Base-by-base conservation (phyloP, 2,888 invertebrate genomes). In the Athrips mouffetella region DNA sequence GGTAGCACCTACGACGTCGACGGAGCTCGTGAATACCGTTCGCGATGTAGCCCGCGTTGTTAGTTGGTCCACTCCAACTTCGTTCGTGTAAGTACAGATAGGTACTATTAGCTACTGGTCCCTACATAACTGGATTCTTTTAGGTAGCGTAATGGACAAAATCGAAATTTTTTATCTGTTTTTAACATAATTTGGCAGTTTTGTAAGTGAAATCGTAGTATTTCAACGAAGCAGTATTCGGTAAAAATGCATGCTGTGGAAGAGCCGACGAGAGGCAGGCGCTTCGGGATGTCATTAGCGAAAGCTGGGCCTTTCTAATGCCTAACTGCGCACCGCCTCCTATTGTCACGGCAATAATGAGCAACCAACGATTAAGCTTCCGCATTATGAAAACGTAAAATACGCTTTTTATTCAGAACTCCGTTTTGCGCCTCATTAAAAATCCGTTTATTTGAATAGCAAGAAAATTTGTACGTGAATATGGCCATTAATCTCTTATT, bases 231-330 rank as follows among this genome's bases (percentile, higher is more conserved):
- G 79, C 78, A 73, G 73, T 79, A 76, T 83, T 81, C 73, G 74
- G 78, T 77, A 76, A 79, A 82, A 77, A 69, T 75, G 71, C 67
- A 64, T 66, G 61, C 65, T 59, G 72, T 67, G 64, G 66, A 3
- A 13, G 13, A 18, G 8, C 10, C 18, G 11, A 15, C 67, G 60
- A 64, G 65, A 67, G 67, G 63, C 63, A 67, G 68, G 68, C 73
- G 64, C 70, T 62, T 59, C 70, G 76, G 80, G 84, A 80, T 77
- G 82, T 86, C 86, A 86, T 87, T 87, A 87, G 82, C 73, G 83
- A 78, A 73, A 70, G 73, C 74, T 67, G 63, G 70, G 76, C 81
- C 83, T 85, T 85, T 86, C 86, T 87, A 87, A 85, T 85, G 83
- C 83, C 83, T 84, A 85, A 84, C 80, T 74, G 82, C 65, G 76